Conservation (phyloP, 1,140 invertebrate species). For the Papilio polyxenes region DNA sequence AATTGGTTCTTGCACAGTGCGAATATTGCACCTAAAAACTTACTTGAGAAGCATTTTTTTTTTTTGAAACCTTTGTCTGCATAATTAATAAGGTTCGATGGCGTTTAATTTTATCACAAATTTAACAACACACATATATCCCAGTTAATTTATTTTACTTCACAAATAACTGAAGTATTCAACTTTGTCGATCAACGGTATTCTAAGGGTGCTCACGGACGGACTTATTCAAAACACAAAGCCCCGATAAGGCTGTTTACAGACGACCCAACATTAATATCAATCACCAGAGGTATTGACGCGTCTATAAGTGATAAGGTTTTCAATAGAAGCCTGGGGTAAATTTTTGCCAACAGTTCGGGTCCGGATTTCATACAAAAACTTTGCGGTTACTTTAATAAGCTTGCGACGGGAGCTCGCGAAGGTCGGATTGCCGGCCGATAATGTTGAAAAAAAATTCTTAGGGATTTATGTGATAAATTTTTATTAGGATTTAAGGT, state of each 20-base stretch:
- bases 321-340: slow-evolving; percentile 51
- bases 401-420: slow-evolving; percentile 22
- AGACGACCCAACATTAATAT: slow-evolving; percentile 60
- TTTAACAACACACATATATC: neutral
- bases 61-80: too few relatives aligned
- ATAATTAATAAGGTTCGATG: too few relatives aligned
- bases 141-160: slow-evolving; percentile 34
- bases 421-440: slow-evolving; percentile 36
- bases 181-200: slow-evolving; percentile 34
- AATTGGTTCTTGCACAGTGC: too few relatives aligned
- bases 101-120: too few relatives aligned
- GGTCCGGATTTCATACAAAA: slow-evolving; percentile 15
- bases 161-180: slow-evolving; percentile 42
- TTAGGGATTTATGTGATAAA: slow-evolving; percentile 22
- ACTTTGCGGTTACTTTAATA: slow-evolving; percentile 39
- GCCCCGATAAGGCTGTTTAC: slow-evolving; percentile 56
- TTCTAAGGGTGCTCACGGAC: slow-evolving; percentile 41
- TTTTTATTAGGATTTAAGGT: slow-evolving; percentile 3
- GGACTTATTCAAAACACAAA: slow-evolving; percentile 54
- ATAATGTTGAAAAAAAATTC: slow-evolving; percentile 31
- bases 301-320: slow-evolving; percentile 59
- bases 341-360: slow-evolving; percentile 42
- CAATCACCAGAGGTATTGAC: slow-evolving; percentile 56
- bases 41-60: too few relatives aligned
- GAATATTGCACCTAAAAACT: too few relatives aligned